Evolutionary conservation across 2,797 vertebrate species (phyloP).

Genomic region (Choloepus didactylus): DNA sequence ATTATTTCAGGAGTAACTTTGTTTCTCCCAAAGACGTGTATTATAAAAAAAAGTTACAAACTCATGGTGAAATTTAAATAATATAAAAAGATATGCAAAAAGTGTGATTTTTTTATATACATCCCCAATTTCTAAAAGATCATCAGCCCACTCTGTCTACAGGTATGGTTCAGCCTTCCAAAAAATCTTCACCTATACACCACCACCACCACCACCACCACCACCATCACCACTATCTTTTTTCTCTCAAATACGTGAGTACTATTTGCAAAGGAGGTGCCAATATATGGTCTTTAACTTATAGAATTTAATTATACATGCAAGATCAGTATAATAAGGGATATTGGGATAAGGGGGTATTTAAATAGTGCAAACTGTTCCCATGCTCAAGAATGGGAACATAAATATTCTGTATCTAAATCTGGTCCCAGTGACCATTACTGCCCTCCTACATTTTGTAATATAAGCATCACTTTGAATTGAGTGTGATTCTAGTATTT

Average conservation of each 20-base stretch:
- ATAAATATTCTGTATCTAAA: not conserved
- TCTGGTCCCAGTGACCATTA: not conserved
- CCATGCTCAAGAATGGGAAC: not conserved
- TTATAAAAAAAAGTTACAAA: not conserved
- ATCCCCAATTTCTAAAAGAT: not conserved
- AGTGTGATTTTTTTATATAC: not conserved
- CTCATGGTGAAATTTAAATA: not conserved
- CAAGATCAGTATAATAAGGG: not conserved
- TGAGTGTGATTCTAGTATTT: not conserved
- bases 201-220: not conserved
- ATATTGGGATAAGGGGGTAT: not conserved
- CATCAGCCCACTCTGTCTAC: not conserved
- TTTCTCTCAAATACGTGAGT: not conserved
- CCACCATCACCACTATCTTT: not conserved
- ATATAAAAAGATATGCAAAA: not conserved
- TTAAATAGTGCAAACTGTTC: not conserved
- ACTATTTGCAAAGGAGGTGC: slow-evolving; percentile 41
- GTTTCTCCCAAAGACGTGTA: not conserved
- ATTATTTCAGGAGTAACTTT: not conserved
- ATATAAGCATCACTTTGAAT: not conserved
- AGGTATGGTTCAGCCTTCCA: not conserved
- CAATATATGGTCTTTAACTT: not conserved
- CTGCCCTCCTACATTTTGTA: not conserved
- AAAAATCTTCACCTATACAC: not conserved
- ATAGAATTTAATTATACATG: not conserved